Base-by-base conservation (phyloP, 2,888 invertebrate species). In the Sussaba pulchella region DNA sequence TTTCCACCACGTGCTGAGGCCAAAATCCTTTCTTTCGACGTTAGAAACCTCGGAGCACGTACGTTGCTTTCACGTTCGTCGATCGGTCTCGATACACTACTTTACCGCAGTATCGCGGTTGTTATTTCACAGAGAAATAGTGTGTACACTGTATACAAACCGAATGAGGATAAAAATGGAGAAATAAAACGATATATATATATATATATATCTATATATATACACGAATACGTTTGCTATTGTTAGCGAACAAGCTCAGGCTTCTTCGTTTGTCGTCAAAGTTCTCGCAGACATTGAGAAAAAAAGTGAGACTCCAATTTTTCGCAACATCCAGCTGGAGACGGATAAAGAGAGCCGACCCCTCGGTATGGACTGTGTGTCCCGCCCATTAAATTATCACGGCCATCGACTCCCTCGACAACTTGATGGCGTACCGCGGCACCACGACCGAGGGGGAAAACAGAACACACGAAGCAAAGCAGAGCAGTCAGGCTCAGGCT, bases 311-410 rank as follows among this genome's bases (percentile, higher is more conserved):
- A 21, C 67, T 67, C 61, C 50, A 74, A 69, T 54, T 67, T 24
- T 47, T n/a, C n/a, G 26, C 21, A 41, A 64, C 71, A 63, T 47
- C 71, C 59, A 63, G 61, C 66, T 31, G 66, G 19, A 63, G 6
- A 61, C 26, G 26, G 59, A 45, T 64, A 17, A 31, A 50, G 19
- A 26, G 36, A 64, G 8, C 54, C 39, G 57, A 21, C 66, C 70
- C 66, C 73, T 50, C 43, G 54, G 14, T 64, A 63, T 72, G 57
- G 63, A 57, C 47, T 39, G 41, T 76, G 66, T 78, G 66, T 81
- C 24, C 66, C 72, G 76, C 73, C 84, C 86, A 86, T 86, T 87
- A 85, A 86, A 86, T 84, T 83, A 87, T 86, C 84, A 84, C 82
- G 84, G 85, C 73, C 75, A 82, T 85, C 84, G 84, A 79, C 69